Base-by-base conservation (phyloP, 2,113 vertebrate species). In the Oreotrochilus melanogaster region DNA sequence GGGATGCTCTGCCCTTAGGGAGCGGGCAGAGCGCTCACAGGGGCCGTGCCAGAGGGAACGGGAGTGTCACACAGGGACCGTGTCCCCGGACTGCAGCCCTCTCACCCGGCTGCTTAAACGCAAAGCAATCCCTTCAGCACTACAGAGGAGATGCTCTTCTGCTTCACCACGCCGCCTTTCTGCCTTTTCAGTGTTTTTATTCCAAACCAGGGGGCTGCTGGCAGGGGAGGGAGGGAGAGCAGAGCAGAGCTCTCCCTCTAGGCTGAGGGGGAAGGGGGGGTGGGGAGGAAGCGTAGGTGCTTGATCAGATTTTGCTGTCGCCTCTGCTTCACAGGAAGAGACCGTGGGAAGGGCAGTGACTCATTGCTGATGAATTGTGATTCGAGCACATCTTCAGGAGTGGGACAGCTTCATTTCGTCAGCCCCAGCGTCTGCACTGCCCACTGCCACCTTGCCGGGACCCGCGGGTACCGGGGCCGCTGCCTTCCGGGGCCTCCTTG, bases 311-410 rank as follows among this genome's bases (percentile, higher is more conserved):
- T 56, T 25, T 2, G 0, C 64, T 28, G 54, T 89, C 86, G 83
- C 74, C 78, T 48, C 87, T 53, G 87, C 67, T 23, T 47, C 5
- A 0, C 70, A 70, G 92, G 76, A 84, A 70, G 87, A 67, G 85
- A 9, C 72, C 4, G 85, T 90, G 95, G 88, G 86, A 67, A 50
- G 62, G 61, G 67, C 65, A 56, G 31, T 95, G 96, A 96, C 84
- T 96, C 97, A 97, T 51, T 82, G 35, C 73, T 89, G 79, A 62
- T 66, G 62, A 83, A 78, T 18, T 86, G 71, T 7, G 84, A 81
- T 61, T 60, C 10, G 2, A 82, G 62, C 42, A 0, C 7, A 7
- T 92, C 88, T 80, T 31, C 72, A 67, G 74, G 62, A 76, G 65
- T 4, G 78, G 92, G 69, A 76, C 69, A 60, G 39, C 45, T 50